phyloP scores from a whole-genome alignment of 2,113 vertebrate genomes.

The Chrysochloris asiatica region DNA sequence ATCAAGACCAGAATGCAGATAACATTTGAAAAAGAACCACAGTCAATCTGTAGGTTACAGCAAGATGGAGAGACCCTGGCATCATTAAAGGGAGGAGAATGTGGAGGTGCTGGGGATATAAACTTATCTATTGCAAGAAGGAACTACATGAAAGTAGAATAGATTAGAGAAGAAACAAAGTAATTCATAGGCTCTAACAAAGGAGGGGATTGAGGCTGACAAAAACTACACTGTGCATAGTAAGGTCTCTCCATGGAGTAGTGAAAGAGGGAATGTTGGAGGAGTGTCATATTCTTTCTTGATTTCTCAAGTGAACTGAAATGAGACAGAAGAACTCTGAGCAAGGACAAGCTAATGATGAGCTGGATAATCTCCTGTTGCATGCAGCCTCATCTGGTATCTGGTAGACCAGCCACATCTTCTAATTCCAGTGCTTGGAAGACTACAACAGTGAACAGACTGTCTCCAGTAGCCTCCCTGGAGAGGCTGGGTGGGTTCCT shows the following conservation, averaged over 20 bases:
- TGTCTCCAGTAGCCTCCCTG: not conserved
- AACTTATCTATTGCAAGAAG: not conserved
- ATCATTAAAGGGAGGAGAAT: too few species aligned
- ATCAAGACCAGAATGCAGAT: not conserved
- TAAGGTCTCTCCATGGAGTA: not conserved
- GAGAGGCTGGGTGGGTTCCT: constrained; percentile 44
- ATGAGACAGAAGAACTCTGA: not conserved
- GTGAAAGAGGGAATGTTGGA: not conserved
- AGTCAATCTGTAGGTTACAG: not conserved
- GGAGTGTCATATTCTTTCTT: fast-evolving
- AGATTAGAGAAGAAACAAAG: not conserved
- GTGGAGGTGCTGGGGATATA: fast-evolving
- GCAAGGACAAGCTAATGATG: not conserved
- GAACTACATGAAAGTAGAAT: not conserved
- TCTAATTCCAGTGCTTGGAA: not conserved
- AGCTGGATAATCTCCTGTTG: not conserved
- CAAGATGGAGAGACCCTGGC: not conserved
- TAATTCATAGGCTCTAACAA: not conserved
- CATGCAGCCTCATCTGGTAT: not conserved
- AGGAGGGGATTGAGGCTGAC: not conserved
- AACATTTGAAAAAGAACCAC: not conserved
- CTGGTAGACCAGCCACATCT: not conserved
- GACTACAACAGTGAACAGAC: not conserved
- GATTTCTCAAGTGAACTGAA: not conserved
- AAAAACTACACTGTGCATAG: too few species aligned